Evolutionary conservation across 37 sponge, comb jelly and placozoan species (phyloP), one percentile per base, ranked within the genome.

Genomic region (Crambe crambe): DNA sequence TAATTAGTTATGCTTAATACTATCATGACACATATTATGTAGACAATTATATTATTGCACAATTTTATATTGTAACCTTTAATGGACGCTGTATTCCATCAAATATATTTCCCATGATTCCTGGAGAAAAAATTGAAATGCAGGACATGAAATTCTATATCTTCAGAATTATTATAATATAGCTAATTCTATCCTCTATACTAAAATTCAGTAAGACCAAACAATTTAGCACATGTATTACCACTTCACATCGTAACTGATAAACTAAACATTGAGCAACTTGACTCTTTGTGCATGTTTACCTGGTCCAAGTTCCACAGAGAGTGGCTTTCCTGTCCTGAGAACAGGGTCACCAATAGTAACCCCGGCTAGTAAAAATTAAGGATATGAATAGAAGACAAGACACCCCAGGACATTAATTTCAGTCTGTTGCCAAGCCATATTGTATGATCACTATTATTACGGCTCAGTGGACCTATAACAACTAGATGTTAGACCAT

Each of bases 281-380:
- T n/a, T n/a, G n/a, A n/a, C n/a, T n/a, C n/a, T n/a, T 54, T 54
- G 12, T 20, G n/a, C n/a, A n/a, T n/a, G 2, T 75, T 68, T 29
- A 87, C 95, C 99, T 54, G 99, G 99, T 30, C 99, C 99, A 54
- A 98, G 86, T 76, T 98, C 96, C n/a, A 98, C 99, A 51, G 99
- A 98, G 21, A 98, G 83, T 64, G 99, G 99, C 81, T 98, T 98
- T 15, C 99, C 97, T 23, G 99, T 98, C 51, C 99, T 68, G 3
- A 91, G 77, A 41, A 98, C 99, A 56, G 99, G 99, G 74, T 98
- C 99, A 22, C 99, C 99, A 73, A 96, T 83, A 42, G 91, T 91
- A 32, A 98, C 99, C 57, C 99, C 99, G 80, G 97, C 95, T 94
- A 65, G 10, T 15, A 15, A 47, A 6, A 47, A 6, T 47, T 47